Conservation (phyloP, 2,888 invertebrate genomes). For the Drosophila kanekoi region DNA sequence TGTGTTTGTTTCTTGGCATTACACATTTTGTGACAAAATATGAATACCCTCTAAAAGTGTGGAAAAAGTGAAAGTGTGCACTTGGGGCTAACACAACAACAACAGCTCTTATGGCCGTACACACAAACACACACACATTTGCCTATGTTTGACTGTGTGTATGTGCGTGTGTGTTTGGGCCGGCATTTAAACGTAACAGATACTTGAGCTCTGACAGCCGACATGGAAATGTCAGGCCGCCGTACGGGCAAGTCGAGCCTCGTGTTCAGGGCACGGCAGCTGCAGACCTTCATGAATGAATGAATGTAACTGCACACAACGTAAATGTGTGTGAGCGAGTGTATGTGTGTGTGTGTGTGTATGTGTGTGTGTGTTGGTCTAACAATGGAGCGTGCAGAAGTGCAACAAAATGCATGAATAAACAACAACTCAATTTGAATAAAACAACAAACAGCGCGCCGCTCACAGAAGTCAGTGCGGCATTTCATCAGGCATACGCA, state of each 20-base stretch:
- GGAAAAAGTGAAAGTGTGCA: conserved; percentile 77
- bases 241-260: conserved; percentile 44
- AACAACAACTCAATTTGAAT: conserved; percentile 78
- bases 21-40: too few relatives aligned
- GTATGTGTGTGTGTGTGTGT: conserved; percentile 4
- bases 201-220: conserved; percentile 66
- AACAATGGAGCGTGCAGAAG: conserved; percentile 64
- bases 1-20: too few relatives aligned
- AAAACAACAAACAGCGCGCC: conserved; percentile 57
- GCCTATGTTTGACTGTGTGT: conserved; percentile 18
- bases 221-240: conserved; percentile 51
- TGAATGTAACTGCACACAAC: conserved; percentile 38
- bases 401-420: conserved; percentile 79
- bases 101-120: conserved; percentile 16
- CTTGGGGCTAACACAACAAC: conserved; percentile 53
- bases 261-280: conserved; percentile 20
- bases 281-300: conserved; percentile 46
- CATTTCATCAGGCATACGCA: conserved; percentile 39
- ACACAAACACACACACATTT: conserved; percentile 27
- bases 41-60: too few relatives aligned
- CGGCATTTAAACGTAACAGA: conserved; percentile 74
- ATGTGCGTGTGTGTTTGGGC: conserved; percentile 14
- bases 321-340: background rate
- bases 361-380: conserved; percentile 28
- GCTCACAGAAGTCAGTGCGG: conserved; percentile 28